Evolutionary conservation across 2,888 invertebrate species (phyloP), one percentile per base, ranked within the genome.

Genomic region (Scaeva pyrastri): DNA sequence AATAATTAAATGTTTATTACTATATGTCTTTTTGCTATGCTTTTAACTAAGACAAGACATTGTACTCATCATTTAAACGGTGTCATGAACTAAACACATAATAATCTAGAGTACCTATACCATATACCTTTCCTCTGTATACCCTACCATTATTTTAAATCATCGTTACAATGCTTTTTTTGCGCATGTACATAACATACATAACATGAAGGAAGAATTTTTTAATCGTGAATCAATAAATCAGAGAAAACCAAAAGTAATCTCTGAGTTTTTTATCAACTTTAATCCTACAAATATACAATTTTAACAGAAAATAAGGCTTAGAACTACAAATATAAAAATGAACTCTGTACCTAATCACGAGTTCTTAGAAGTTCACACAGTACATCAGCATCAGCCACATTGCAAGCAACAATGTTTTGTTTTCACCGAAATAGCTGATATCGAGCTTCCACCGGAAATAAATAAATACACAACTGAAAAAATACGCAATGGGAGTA

Each of bases 371-470:
- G 93, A 93, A 88, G 90, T 93, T 80, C 92, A 91, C 88, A 89
- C 92, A 10, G 88, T 92, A 87, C 91, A 91, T 82, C 90, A 90
- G 68, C 91, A 90, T 84, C 90, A 90, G 58, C 90, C 91, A 2
- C 90, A 91, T 71, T 93, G 93, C 88, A 93, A 93, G 88, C 92
- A 92, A 88, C 92, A 92, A 89, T 93, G 92, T 76, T 93, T 92
- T 89, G 92, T 92, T 23, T 93, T 92, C 88, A 92, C 93, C 8
- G 93, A 93, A 87, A 92, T 93, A 19, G 92, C 92, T 45, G 93
- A 93, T 60, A 93, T 93, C 52, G 93, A 93, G 85, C 88, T 93
- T 64, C 92, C 93, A 39, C 91, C 92, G 10, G 93, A 93, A 89
- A 91, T 93, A 81, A 92, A 92, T 14, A 92, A 93, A 81, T 92